Evolutionary conservation across 2,888 invertebrate species (phyloP).

Genomic region (Pycnomerus fuliginosus): DNA sequence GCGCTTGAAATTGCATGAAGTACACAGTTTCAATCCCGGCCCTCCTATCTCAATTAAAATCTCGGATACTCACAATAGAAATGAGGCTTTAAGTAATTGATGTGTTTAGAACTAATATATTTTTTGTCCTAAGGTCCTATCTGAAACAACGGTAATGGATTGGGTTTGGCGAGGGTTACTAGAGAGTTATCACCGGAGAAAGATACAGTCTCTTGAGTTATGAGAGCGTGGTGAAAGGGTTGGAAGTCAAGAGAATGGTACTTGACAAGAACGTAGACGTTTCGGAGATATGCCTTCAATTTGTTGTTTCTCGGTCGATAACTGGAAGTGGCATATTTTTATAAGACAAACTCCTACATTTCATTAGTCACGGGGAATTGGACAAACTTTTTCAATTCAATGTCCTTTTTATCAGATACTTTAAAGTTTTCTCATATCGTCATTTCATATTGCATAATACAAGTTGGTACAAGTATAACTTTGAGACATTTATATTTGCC

Average conservation of each 20-base stretch:
- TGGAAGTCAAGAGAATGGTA: constrained; percentile 29
- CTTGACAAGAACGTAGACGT: constrained; percentile 21
- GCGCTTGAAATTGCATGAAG: no score
- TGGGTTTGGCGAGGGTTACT: constrained; percentile 29
- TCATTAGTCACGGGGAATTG: constrained; percentile 16
- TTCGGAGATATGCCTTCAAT: constrained; percentile 13
- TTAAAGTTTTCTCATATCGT: constrained; percentile 26
- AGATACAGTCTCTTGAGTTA: constrained; percentile 30
- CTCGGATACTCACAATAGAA: no score
- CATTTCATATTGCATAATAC: constrained; percentile 24
- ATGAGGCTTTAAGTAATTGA: no score
- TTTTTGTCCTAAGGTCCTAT: constrained; percentile 18
- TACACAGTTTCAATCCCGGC: no score
- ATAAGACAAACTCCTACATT: constrained; percentile 7
- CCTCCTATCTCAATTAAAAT: no score
- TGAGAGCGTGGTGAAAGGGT: constrained; percentile 28
- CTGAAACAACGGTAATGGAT: constrained; percentile 19
- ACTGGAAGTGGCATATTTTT: no score
- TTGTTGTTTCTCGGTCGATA: constrained; percentile 13
- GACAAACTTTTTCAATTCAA: constrained; percentile 21
- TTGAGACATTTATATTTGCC: constrained; percentile 21
- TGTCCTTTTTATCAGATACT: constrained; percentile 20
- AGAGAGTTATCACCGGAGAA: constrained; percentile 23
- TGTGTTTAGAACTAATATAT: constrained; percentile 21
- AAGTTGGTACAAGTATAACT: constrained; percentile 20